Conservation (phyloP, 2,113 vertebrate genomes). For the Rallus limicola region DNA sequence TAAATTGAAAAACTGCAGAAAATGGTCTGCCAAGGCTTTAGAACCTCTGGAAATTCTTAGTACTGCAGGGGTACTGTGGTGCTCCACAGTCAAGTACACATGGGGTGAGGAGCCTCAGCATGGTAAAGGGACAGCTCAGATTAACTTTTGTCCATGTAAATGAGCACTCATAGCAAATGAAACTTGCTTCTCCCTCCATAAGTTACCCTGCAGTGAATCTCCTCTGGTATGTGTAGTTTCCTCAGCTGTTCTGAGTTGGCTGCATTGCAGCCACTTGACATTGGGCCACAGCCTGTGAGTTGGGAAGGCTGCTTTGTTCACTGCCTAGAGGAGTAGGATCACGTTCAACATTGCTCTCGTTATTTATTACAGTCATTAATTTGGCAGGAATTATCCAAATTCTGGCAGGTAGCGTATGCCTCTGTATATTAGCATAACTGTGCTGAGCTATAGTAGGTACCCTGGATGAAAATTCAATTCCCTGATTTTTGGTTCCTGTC, state of each 20-base stretch:
- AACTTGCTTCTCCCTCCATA: background rate
- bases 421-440: background rate
- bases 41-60: background rate
- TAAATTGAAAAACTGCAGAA: background rate
- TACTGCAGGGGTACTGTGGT: background rate
- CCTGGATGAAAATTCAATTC: background rate
- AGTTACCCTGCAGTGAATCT: background rate
- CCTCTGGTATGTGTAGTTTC: background rate
- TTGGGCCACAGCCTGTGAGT: background rate
- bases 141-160: background rate
- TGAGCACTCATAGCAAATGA: background rate
- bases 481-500: background rate
- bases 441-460: background rate
- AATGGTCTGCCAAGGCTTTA: background rate
- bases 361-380: slow-evolving; percentile 57
- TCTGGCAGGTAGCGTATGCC: slow-evolving; percentile 34
- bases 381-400: slow-evolving; percentile 43
- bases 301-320: slow-evolving; percentile 30
- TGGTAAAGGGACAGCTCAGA: background rate
- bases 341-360: slow-evolving; percentile 18
- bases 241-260: slow-evolving; percentile 19
- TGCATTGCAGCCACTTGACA: slow-evolving; percentile 23
- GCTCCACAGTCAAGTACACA: background rate
- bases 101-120: background rate
- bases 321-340: slow-evolving; percentile 36